Evolutionary conservation across 2,797 vertebrate genomes (phyloP).

Genomic region (Champsocephalus esox): DNA sequence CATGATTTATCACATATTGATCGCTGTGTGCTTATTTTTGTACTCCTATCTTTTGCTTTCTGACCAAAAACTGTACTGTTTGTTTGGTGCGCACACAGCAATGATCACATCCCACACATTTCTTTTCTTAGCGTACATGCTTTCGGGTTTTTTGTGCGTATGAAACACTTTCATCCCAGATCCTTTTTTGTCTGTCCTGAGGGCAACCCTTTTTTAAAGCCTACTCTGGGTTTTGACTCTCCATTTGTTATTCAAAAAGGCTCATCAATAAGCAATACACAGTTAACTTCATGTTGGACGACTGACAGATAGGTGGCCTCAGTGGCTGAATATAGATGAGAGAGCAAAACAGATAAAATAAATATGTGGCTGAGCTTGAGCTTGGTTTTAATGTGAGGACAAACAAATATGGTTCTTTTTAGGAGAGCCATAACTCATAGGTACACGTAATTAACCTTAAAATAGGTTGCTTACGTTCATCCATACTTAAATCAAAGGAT

Average conservation of each 20-base stretch:
- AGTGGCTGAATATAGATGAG: conserved; percentile 17
- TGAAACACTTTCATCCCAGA: conserved; percentile 73
- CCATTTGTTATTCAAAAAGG: conserved; percentile 21
- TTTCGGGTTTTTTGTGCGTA: conserved; percentile 23
- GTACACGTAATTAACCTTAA: not conserved
- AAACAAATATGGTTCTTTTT: not conserved
- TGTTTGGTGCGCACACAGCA: conserved; percentile 37
- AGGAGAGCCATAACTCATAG: not conserved
- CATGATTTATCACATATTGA: conserved; percentile 48
- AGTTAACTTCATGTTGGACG: conserved; percentile 5
- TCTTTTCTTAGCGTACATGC: conserved; percentile 54
- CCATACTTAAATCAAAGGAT: not conserved
- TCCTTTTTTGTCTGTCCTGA: conserved; percentile 44
- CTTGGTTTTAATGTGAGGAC: not conserved
- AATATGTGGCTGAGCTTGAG: not conserved
- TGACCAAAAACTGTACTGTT: conserved; percentile 36
- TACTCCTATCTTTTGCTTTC: conserved; percentile 35
- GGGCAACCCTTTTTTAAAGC: conserved; percentile 41
- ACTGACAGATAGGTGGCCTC: not conserved
- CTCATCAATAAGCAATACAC: conserved; percentile 29
- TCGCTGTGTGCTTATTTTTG: conserved; percentile 28
- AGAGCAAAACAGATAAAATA: not conserved
- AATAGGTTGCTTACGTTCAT: not conserved
- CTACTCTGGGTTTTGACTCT: conserved; percentile 11
- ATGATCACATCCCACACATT: conserved; percentile 66